Conservation (phyloP, 1,140 invertebrate species). For the Tetramorium alpestre region DNA sequence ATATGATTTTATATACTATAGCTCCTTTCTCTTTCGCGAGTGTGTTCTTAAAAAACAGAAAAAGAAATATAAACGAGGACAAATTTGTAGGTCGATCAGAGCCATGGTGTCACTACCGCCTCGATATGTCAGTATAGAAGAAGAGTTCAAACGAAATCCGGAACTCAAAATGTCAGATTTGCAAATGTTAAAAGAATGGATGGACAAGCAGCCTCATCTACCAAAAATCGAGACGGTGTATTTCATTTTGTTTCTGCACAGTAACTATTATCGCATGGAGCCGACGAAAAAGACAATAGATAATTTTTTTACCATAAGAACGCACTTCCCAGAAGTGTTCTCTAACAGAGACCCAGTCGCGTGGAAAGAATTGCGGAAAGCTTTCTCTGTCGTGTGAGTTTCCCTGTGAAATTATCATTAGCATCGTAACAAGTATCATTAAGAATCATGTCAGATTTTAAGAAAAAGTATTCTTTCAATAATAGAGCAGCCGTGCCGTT, state of each 20-base stretch:
- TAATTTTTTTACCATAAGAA: conserved; percentile 88
- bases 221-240: conserved; percentile 87
- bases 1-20: not conserved
- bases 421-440: not conserved
- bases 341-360: conserved; percentile 86
- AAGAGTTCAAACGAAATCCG: conserved; percentile 86
- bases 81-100: conserved; percentile 16
- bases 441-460: not conserved
- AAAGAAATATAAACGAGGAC: not conserved
- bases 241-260: conserved; percentile 88
- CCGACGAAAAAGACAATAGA: conserved; percentile 88
- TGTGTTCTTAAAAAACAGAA: not conserved
- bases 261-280: conserved; percentile 88
- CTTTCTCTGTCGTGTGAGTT: conserved; percentile 86
- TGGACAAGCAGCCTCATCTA: conserved; percentile 88
- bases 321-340: conserved; percentile 88
- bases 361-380: conserved; percentile 80
- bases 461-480: not conserved
- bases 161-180: conserved; percentile 86
- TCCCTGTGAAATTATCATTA: not conserved
- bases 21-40: not conserved
- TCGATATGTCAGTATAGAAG: conserved; percentile 76
- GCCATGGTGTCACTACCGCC: not conserved
- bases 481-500: conserved; percentile 68
- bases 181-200: conserved; percentile 87